Evolutionary conservation across 2,888 invertebrate genomes (phyloP), one percentile per base, ranked within the genome.

Genomic region (Gymnocheta viridis): DNA sequence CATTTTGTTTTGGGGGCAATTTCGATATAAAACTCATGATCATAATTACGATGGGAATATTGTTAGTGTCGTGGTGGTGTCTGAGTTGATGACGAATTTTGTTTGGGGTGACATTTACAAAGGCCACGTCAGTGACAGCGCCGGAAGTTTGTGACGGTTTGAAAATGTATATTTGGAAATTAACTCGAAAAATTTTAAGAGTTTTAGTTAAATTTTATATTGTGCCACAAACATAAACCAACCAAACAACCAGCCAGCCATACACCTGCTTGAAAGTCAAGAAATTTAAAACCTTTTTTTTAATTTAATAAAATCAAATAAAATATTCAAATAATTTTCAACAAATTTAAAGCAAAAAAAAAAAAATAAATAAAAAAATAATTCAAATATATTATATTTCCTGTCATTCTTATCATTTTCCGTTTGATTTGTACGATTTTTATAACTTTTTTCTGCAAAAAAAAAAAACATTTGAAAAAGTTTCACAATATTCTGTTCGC

Each of bases 341-440:
- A 44, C 12, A 58, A 41, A 38, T 9, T 44, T 10, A 56, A 41
- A 19, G 4, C 35, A 58, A 47, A 35, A 62, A 24, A 67, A 51
- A n/a, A 22, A n/a, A 38, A 27, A 1, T 38, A 29, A 4, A n/a
- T n/a, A n/a, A n/a, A n/a, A n/a, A n/a, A n/a, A n/a, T n/a, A n/a
- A n/a, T n/a, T n/a, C n/a, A n/a, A n/a, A n/a, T n/a, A n/a, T n/a
- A n/a, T n/a, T 22, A 38, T 58, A 22, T 72, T 44, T 41, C 22
- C 44, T 66, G 74, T 66, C 64, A 56, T 66, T 76, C 74, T 76
- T 76, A 76, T 76, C 74, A 64, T 66, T 76, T 66, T 54, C n/a
- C 19, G 27, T 29, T 64, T 66, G 74, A 76, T 76, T 76, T 74
- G 29, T 64, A 49, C 44, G 22, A 41, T 74, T 70, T 74, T 60